Evolutionary conservation across 2,797 vertebrate species (phyloP), one percentile per base, ranked within the genome.

Genomic region (Corythornis leucogaster): DNA sequence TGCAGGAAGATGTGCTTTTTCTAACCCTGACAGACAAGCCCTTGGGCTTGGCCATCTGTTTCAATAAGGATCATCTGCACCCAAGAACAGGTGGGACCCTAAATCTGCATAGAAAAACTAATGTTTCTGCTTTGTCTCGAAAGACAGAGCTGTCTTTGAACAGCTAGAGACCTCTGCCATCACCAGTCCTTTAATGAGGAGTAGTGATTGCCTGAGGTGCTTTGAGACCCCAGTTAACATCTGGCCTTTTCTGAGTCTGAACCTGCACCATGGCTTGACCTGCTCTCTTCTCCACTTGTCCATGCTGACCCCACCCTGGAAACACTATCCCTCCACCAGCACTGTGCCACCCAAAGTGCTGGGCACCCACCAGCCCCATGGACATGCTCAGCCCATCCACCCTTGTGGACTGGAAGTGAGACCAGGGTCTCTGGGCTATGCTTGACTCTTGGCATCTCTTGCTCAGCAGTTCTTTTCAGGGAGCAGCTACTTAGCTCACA

Each of bases 401-500:
- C 3, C 28, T 18, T 12, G 1, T 33, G 3, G 0, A 1, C 54
- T 63, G 31, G 26, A 13, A 67, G 24, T 26, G 24, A 62, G 31
- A 66, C 10, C 13, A 33, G 31, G 17, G 11, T 3, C 12, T 38
- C 59, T 0, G 0, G 16, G n/a, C 30, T 26, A 22, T 2, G 1
- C 20, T n/a, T 26, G 30, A 33, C 6, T n/a, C 31, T 55, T 8
- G 4, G 12, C 38, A 51, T 6, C 31, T 61, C 28, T 68, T 51
- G 28, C 33, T 68, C 51, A 43, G 26, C 3, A 3, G 5, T 75
- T 76, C 1, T 58, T 42, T 75, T 82, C 51, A 64, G 46, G 33
- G 8, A 70, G 26, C 42, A 2, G 11, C 33, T 77, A 28, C 25
- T 54, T 30, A 42, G 20, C 24, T 68, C 62, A 30, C 1, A 2